These are phyloP conservation scores for Myzus persicae DNA, from an alignment of 1,140 invertebrate species.

Conservation along the genomic window DNA sequence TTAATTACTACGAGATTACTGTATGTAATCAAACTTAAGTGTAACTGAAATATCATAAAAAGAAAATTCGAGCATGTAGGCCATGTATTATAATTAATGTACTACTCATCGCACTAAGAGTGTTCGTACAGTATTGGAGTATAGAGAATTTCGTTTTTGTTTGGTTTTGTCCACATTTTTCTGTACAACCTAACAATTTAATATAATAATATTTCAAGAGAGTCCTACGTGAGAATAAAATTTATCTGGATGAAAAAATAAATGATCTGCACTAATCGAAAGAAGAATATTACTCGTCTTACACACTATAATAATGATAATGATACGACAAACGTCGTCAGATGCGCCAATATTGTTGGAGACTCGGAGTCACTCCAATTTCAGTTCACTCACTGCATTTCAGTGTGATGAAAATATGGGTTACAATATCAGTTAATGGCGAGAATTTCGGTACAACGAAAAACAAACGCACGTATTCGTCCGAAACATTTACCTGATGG, in stretches of 20 bases:
- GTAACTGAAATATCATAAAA: neutral
- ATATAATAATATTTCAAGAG: neutral
- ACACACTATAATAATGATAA: neutral
- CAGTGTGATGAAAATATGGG: neutral
- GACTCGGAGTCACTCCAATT: neutral
- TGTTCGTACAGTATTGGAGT: neutral
- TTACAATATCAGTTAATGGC: neutral
- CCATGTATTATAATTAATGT: no score
- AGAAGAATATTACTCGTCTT: neutral
- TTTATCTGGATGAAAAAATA: neutral
- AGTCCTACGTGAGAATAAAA: neutral
- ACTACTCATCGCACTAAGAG: neutral
- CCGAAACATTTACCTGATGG: neutral
- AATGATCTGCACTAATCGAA: neutral
- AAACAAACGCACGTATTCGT: neutral
- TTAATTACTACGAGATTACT: neutral
- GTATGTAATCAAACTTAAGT: neutral
- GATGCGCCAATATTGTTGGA: neutral
- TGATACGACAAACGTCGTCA: neutral
- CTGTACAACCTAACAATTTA: neutral
- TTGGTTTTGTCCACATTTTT: neutral
- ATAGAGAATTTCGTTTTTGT: neutral
- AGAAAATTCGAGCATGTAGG: neutral
- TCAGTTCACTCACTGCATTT: neutral
- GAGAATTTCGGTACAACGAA: neutral